Base-by-base conservation (phyloP, 2,797 vertebrate species). In the Lithobates pipiens region DNA sequence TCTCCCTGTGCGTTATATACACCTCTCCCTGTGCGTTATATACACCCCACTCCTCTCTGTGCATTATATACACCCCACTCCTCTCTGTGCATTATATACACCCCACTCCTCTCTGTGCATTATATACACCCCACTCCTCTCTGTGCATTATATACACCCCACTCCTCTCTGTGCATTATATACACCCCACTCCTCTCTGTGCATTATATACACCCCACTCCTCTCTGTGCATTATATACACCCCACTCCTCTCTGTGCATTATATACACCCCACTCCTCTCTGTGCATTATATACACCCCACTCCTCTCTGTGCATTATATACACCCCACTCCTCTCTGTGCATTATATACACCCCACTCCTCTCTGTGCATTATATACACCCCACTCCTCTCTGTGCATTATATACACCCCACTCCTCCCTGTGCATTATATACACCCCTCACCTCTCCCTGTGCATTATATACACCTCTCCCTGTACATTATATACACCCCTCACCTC, bases 21-120 rank as follows among this genome's bases (percentile, higher is more conserved):
- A 44, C 5, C 23, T 8, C 2, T n/a, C 57, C 1, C 57, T 9
- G 18, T n/a, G 0, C 5, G 21, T 57, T 11, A 8, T n/a, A 63
- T n/a, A 23, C 6, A 23, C 11, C 9, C 3, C 5, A n/a, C 11
- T 3, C 13, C 1, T 1, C 5, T n/a, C n/a, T n/a, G n/a, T n/a
- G n/a, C n/a, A n/a, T n/a, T n/a, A n/a, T n/a, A n/a, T n/a, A n/a
- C n/a, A n/a, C n/a, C n/a, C n/a, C n/a, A n/a, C n/a, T n/a, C n/a
- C n/a, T n/a, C n/a, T n/a, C n/a, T n/a, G n/a, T n/a, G n/a, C n/a
- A n/a, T n/a, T n/a, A n/a, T n/a, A n/a, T n/a, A n/a, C n/a, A n/a
- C n/a, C n/a, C n/a, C n/a, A n/a, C n/a, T n/a, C n/a, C n/a, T n/a
- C n/a, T n/a, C n/a, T n/a, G n/a, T n/a, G n/a, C n/a, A n/a, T n/a